These are phyloP conservation scores for Orussus abietinus DNA, from an alignment of 1,140 invertebrate species.

Conservation along the genomic window DNA sequence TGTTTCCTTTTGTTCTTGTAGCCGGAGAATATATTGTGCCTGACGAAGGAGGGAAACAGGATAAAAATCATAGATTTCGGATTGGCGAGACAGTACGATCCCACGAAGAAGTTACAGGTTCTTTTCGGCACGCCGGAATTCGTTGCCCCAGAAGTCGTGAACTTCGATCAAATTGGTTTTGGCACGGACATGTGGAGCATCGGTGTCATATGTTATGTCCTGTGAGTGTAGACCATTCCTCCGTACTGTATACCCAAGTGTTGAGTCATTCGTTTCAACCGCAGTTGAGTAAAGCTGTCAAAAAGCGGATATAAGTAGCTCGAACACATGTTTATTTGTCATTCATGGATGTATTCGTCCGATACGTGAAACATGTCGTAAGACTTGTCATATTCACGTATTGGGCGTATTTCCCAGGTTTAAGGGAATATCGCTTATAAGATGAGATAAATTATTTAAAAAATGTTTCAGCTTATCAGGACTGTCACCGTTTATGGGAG, in stretches of 20 bases:
- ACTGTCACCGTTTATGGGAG: constrained; percentile 97
- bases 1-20: constrained; percentile 48
- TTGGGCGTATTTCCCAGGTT: no score
- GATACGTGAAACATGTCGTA: no score
- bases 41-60: constrained; percentile 90
- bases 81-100: constrained; percentile 87
- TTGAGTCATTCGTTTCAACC: no score
- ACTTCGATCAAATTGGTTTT: constrained; percentile 93
- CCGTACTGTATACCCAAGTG: no score
- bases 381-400: no score
- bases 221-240: no score
- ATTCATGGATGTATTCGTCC: no score
- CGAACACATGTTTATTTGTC: no score
- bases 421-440: no score
- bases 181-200: constrained; percentile 98
- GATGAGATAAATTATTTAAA: no score
- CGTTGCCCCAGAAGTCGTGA: constrained; percentile 97
- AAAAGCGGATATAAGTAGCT: no score
- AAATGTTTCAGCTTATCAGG: constrained; percentile 78
- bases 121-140: constrained; percentile 98
- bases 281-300: no score
- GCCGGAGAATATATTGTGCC: constrained; percentile 96
- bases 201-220: constrained; percentile 94
- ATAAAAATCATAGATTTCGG: constrained; percentile 99
- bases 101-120: constrained; percentile 85